Conservation (phyloP, 1,140 invertebrate genomes). For the Potamilus streckersoni region DNA sequence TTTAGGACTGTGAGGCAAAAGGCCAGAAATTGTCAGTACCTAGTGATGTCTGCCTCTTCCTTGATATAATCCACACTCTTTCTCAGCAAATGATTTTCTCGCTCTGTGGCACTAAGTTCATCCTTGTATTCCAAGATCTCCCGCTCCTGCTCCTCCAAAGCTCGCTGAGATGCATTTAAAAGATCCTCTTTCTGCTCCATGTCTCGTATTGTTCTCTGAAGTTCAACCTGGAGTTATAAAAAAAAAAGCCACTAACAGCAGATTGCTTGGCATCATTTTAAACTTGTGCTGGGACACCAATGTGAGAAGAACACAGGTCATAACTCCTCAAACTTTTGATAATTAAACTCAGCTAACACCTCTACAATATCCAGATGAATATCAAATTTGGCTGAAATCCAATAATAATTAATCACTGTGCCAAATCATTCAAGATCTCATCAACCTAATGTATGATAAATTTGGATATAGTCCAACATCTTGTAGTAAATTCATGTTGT, state of each 20-base stretch:
- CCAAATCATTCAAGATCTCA: too few species aligned
- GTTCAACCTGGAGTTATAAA: constrained; percentile 52
- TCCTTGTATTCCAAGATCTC: constrained; percentile 54
- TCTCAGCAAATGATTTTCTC: constrained; percentile 57
- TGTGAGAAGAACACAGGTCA: background rate
- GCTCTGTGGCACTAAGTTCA: constrained; percentile 54
- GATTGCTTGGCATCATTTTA: too few species aligned
- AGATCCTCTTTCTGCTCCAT: constrained; percentile 58
- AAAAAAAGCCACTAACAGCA: background rate
- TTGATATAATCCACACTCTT: constrained; percentile 54
- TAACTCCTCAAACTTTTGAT: too few species aligned
- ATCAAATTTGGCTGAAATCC: background rate
- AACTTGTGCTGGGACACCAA: too few species aligned
- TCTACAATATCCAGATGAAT: background rate
- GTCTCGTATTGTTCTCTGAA: constrained; percentile 58
- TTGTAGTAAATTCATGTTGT: too few species aligned
- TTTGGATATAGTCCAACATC: background rate
- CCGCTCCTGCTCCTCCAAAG: constrained; percentile 54
- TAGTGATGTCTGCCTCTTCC: constrained; percentile 49
- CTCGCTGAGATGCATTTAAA: constrained; percentile 51
- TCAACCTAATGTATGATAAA: too few species aligned
- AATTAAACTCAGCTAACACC: background rate
- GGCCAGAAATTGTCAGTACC: constrained; percentile 34
- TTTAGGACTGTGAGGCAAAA: background rate
- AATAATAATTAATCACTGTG: too few species aligned